A percentile compares a stretch with the other conserved stretches of the same genome.
Conservation (phyloP, 2,888 invertebrate species). For the Mimas tiliae region DNA sequence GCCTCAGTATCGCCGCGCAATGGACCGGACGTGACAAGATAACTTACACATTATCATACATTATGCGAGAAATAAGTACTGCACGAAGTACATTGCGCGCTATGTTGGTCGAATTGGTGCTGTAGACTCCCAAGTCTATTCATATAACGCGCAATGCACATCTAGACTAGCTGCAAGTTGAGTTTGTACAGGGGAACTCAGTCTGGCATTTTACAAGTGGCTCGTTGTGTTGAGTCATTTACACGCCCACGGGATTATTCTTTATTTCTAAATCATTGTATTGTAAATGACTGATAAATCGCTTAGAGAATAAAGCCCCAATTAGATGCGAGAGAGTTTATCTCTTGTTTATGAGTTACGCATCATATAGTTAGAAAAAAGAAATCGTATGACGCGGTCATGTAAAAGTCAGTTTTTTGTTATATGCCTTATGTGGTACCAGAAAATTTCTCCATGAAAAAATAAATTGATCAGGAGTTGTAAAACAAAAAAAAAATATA, state of each 20-base stretch:
- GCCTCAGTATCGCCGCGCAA: slow-evolving; percentile 19
- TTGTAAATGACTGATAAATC: not conserved
- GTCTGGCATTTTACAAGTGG: slow-evolving; percentile 46
- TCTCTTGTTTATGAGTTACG: too few relatives aligned
- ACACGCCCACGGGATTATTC: not conserved
- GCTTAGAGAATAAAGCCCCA: not conserved
- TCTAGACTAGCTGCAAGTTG: slow-evolving; percentile 51
- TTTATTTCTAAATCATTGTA: too few relatives aligned
- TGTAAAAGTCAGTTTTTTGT: too few relatives aligned
- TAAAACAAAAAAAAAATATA: too few relatives aligned
- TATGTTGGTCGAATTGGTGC: slow-evolving; percentile 30
- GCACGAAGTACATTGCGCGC: slow-evolving; percentile 45
- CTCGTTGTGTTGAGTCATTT: not conserved
- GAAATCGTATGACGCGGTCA: too few relatives aligned
- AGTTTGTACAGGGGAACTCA: slow-evolving; percentile 59
- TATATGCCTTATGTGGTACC: too few relatives aligned
- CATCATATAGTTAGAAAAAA: too few relatives aligned
- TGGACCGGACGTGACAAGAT: slow-evolving; percentile 69
- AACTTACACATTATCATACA: slow-evolving; percentile 57
- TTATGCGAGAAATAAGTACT: slow-evolving; percentile 57
- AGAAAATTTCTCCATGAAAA: too few relatives aligned
- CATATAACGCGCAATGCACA: slow-evolving; percentile 45
- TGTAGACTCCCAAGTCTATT: not conserved
- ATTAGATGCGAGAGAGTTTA: too few relatives aligned
- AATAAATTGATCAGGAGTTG: too few relatives aligned